Evolutionary conservation across 1,140 invertebrate species (phyloP).

Genomic region (Lepidotrigona ventralis): DNA sequence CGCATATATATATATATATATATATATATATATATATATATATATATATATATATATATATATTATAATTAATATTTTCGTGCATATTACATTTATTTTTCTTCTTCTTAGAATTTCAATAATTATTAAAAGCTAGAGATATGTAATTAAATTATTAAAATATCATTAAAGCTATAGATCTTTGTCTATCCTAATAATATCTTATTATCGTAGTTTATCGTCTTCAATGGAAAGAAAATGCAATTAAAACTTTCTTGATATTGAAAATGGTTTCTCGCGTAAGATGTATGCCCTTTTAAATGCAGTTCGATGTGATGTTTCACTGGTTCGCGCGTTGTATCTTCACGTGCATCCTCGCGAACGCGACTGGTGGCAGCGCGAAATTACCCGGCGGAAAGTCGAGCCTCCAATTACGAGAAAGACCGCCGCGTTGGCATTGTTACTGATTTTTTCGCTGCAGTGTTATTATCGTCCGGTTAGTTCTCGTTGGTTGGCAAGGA

Average conservation of each 20-base stretch:
- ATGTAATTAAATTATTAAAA: too few relatives aligned
- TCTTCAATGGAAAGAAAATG: neutral
- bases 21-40: too few relatives aligned
- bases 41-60: too few relatives aligned
- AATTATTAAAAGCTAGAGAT: too few relatives aligned
- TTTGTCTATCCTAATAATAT: too few relatives aligned
- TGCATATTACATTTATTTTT: too few relatives aligned
- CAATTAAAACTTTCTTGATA: too few relatives aligned
- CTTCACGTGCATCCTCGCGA: slow-evolving; percentile 1
- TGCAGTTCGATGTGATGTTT: neutral
- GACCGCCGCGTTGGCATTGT: slow-evolving; percentile 57
- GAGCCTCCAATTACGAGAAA: slow-evolving; percentile 63
- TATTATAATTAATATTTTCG: too few relatives aligned
- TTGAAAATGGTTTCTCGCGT: neutral
- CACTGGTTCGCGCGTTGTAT: slow-evolving; percentile 6
- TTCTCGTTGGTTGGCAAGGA: slow-evolving; percentile 21
- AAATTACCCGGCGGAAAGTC: slow-evolving; percentile 69
- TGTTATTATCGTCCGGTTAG: slow-evolving; percentile 49
- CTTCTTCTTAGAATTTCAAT: too few relatives aligned
- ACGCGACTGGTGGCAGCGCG: slow-evolving; percentile 61
- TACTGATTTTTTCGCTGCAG: slow-evolving; percentile 45
- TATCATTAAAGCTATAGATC: too few relatives aligned
- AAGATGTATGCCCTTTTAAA: neutral
- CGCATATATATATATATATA: neutral
- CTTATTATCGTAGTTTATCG: neutral